Evolutionary conservation across 2,797 vertebrate genomes (phyloP).

Genomic region (Anolis apletophallus): DNA sequence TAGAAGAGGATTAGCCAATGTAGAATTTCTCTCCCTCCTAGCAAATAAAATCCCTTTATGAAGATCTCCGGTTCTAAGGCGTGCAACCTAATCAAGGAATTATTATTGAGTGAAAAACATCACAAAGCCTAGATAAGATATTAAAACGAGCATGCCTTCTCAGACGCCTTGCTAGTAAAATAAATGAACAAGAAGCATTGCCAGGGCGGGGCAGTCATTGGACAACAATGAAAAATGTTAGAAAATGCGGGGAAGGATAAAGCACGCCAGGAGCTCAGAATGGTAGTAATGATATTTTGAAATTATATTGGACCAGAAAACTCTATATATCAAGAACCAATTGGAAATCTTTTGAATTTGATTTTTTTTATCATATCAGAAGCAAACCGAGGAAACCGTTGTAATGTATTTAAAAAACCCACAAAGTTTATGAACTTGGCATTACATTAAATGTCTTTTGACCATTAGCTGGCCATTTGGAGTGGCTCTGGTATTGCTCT

Average conservation of each 20-base stretch:
- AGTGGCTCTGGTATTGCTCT: no score
- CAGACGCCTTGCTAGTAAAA: neutral
- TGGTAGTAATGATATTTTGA: neutral
- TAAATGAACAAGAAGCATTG: neutral
- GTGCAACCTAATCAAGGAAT: constrained; percentile 12
- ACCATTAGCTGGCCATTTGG: no score
- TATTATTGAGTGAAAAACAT: neutral
- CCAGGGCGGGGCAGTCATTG: no score
- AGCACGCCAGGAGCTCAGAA: neutral
- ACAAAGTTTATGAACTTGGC: no score
- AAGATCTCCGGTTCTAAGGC: constrained; percentile 17
- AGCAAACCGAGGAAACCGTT: no score
- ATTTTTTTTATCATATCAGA: no score
- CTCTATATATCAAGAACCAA: neutral
- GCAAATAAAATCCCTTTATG: constrained; percentile 13
- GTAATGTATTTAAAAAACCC: no score
- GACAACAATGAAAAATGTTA: neutral
- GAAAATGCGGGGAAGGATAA: neutral
- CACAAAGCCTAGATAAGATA: neutral
- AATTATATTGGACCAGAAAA: neutral
- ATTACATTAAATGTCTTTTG: no score
- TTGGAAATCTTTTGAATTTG: neutral
- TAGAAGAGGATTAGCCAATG: constrained; percentile 20
- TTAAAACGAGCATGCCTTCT: constrained; percentile 8
- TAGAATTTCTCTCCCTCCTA: neutral